Percentiles rank a stretch among this genome's conserved stretches.
phyloP scores from a whole-genome alignment of 35 echinoderm and acorn worm genomes.

The Lytechinus pictus region DNA sequence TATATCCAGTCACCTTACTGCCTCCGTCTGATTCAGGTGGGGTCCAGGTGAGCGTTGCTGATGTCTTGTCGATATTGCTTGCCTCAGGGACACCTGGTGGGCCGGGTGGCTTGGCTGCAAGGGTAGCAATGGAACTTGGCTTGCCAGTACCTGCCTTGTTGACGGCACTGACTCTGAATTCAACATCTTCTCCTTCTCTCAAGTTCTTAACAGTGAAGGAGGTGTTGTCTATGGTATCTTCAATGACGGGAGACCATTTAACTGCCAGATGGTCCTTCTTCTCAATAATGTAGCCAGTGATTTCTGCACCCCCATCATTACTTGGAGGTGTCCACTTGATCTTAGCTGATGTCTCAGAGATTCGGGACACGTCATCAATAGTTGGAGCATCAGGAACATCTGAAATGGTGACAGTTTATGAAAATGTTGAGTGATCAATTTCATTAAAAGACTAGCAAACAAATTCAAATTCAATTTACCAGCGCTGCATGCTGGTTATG shows the following conservation, averaged over 20 bases:
- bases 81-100: conserved; percentile 48
- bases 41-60: conserved; percentile 51
- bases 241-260: conserved; percentile 71
- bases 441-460: neutral
- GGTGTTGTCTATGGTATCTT: conserved; percentile 65
- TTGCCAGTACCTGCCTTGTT: conserved; percentile 90
- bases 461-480: neutral
- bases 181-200: conserved; percentile 76
- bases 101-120: conserved; percentile 46
- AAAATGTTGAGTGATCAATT: neutral
- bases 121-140: conserved; percentile 49
- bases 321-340: conserved; percentile 79
- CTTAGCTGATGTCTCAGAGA: conserved; percentile 59
- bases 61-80: conserved; percentile 52
- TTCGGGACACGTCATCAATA: conserved; percentile 50
- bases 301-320: conserved; percentile 72
- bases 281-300: conserved; percentile 88
- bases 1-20: conserved; percentile 57
- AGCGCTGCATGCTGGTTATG: neutral
- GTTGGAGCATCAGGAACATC: conserved; percentile 64
- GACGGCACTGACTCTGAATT: conserved; percentile 81
- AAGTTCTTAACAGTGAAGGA: conserved; percentile 70
- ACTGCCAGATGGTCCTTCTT: conserved; percentile 78
- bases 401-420: neutral
- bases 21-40: conserved; percentile 57